Evolutionary conservation across 2,888 invertebrate species (phyloP), one percentile per base, ranked within the genome.

Genomic region (Drosophila pegasa): DNA sequence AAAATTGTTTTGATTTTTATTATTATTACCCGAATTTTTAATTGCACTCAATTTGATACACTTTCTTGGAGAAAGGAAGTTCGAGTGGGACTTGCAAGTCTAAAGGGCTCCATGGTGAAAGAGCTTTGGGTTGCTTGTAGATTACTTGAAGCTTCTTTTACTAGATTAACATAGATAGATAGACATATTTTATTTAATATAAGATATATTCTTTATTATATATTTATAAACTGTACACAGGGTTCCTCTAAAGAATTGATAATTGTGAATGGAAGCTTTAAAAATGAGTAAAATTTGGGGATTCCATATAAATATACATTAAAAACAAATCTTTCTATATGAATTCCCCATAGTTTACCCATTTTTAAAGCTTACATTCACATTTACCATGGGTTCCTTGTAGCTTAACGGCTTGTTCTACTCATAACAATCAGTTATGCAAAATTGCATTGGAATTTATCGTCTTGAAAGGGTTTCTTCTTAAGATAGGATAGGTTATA

Each of bases 1-100:
- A 70, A 75, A 57, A 60, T 18, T 55, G 64, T 47, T 54, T 57
- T 16, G 18, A 33, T 55, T 64, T 64, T 73, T 48, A 70, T 64
- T 57, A 22, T 54, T 22, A 61, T 31, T 64, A n/a, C 29, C 2
- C 18, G 41, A 27, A 16, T 16, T 43, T 38, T 8, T 69, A 75
- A 71, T 65, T 55, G 35, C 16, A 8, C 14, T 25, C 2, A 52
- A 60, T 69, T 45, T 52, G 33, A 40, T 51, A 35, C 62, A 62
- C 37, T 55, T 56, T 51, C 9, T 22, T 8, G 37, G 51, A 20
- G 41, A 41, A 43, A 27, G 43, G 25, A 2, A 16, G 1, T 16
- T 29, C 1, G 27, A 16, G 7, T 8, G 29, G 29, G 6, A 29
- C 29, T 29, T 29, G 25, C 5, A 5, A 3, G 3, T 4, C 25